Evolutionary conservation across 2,888 invertebrate species (phyloP).

Genomic region (Cephonodes hylas): DNA sequence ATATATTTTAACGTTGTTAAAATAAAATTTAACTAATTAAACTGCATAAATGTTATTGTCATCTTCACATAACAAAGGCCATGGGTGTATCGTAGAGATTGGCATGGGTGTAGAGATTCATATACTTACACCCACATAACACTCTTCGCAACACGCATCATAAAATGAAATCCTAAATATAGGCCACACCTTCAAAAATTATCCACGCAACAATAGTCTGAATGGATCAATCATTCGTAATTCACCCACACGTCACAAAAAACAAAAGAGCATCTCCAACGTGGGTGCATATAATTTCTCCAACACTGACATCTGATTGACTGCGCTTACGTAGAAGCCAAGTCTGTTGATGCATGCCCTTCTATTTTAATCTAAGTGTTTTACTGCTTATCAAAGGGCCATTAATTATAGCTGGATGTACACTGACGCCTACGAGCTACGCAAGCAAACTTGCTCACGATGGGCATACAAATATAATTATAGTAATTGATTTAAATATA

Average conservation of each 20-base stretch:
- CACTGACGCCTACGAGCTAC: constrained; percentile 58
- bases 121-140: not conserved
- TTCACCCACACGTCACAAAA: constrained; percentile 1
- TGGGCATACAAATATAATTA: constrained; percentile 66
- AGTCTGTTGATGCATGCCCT: constrained; percentile 53
- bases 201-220: not conserved
- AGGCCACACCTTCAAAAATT: not conserved
- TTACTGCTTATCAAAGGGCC: constrained; percentile 65
- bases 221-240: not conserved
- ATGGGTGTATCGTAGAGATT: too few relatives aligned
- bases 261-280: not conserved
- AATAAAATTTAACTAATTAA: too few relatives aligned
- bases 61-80: too few relatives aligned
- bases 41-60: too few relatives aligned
- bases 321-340: constrained; percentile 42
- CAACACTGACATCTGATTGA: constrained; percentile 42
- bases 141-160: not conserved
- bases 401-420: constrained; percentile 66
- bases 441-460: constrained; percentile 29
- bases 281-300: constrained; percentile 12
- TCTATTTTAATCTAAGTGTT: constrained; percentile 74
- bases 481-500: constrained; percentile 77
- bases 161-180: not conserved
- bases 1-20: too few relatives aligned
- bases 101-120: too few relatives aligned